Evolutionary conservation across 2,113 vertebrate species (phyloP), one percentile per base, ranked within the genome.

Genomic region (Pontoporia blainvillei): DNA sequence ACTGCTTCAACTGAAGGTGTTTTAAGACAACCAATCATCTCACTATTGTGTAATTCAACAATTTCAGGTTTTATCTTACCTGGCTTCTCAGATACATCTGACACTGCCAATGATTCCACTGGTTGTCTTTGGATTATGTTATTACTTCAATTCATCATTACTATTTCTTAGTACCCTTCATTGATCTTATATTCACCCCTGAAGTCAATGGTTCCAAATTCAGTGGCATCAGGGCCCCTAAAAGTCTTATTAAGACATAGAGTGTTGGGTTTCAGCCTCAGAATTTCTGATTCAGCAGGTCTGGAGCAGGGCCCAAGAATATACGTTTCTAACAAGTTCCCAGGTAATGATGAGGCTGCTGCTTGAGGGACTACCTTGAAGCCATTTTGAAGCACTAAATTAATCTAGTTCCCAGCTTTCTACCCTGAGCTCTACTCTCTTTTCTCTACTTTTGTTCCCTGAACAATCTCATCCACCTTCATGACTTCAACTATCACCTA

Each of bases 151-250:
- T 49, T 92, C 34, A 69, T 71, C 39, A 44, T 62, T 83, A 92
- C 46, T n/a, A 59, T 46, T 62, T 62, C 76, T 88, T 87, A 61
- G 31, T 84, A 71, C 25, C 11, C 49, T 67, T 84, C 39, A 49
- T 4, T 75, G 34, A 90, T 31, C 46, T 66, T 76, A 46, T 9
- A 76, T 73, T 75, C 59, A 94, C 23, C 46, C 69, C 39, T 59
- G 62, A 94, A 88, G 66, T n/a, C 41, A 82, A 62, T 27, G n/a
- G 54, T 72, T 88, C 54, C 52, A 94, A 88, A 94, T 73, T 88
- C 75, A 76, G 18, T 57, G 69, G 23, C 39, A 90, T 59, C 25
- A 66, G 59, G 76, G 13, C 34, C 49, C 39, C 39, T 67, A 23
- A 20, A 36, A 3, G 73, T 39, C 59, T 64, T 64, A n/a, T 82